Conservation (phyloP, 2,888 invertebrate genomes). For the Agriotes lineatus region DNA sequence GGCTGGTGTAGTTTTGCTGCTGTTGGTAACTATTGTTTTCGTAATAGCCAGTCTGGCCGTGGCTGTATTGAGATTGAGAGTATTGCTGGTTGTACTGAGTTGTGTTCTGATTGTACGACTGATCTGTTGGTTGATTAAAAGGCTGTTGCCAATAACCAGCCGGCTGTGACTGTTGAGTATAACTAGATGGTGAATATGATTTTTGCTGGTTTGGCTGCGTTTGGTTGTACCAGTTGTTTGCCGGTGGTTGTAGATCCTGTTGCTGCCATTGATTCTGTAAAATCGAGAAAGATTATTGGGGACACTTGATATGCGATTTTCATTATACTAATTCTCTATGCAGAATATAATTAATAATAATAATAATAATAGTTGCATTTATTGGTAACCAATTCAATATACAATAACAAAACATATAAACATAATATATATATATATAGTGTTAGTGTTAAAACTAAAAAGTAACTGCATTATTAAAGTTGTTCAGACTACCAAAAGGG, state of each 20-base stretch:
- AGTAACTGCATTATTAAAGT: too few relatives aligned
- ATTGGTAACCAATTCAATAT: too few relatives aligned
- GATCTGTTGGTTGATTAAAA: slow-evolving; percentile 53
- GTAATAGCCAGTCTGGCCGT: slow-evolving; percentile 32
- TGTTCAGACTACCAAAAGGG: too few relatives aligned
- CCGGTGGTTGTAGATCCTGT: slow-evolving; percentile 64
- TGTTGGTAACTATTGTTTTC: slow-evolving; percentile 35
- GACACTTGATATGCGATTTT: too few relatives aligned
- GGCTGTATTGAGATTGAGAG: background rate
- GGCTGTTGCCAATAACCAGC: slow-evolving; percentile 53
- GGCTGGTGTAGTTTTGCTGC: slow-evolving; percentile 44
- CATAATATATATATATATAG: too few relatives aligned
- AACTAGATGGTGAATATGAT: slow-evolving; percentile 47
- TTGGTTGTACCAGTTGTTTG: slow-evolving; percentile 67
- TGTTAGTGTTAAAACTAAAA: too few relatives aligned
- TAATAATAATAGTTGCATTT: too few relatives aligned
- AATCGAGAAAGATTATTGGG: slow-evolving; percentile 3
- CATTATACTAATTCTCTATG: too few relatives aligned
- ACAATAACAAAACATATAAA: too few relatives aligned
- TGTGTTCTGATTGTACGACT: slow-evolving; percentile 60
- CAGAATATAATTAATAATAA: too few relatives aligned
- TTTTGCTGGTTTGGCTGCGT: slow-evolving; percentile 45
- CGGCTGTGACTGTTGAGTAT: slow-evolving; percentile 10
- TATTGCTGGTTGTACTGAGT: slow-evolving; percentile 55
- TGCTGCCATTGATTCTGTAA: slow-evolving; percentile 62